A percentile compares a stretch with the other conserved stretches of the same genome.
Conservation (phyloP, 2,888 invertebrate genomes). For the Phlogophora meticulosa region DNA sequence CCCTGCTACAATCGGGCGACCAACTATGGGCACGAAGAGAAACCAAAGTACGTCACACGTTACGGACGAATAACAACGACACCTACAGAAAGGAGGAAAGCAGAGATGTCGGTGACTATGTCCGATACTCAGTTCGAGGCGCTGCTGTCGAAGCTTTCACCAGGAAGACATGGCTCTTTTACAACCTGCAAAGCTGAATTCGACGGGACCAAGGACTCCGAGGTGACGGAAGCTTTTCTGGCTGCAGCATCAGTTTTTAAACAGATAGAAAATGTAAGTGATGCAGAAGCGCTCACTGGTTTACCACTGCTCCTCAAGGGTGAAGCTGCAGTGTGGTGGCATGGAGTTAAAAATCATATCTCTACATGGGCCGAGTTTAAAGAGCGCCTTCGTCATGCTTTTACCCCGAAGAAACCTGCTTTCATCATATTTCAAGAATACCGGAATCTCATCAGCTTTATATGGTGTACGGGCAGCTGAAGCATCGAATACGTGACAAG, state of each 20-base stretch:
- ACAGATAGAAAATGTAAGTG: not conserved
- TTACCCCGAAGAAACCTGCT: slow-evolving; percentile 19
- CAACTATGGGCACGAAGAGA: not conserved
- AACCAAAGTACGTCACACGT: slow-evolving; percentile 4
- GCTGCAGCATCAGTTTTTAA: slow-evolving; percentile 12
- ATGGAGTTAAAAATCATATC: slow-evolving; percentile 7
- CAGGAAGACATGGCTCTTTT: slow-evolving; percentile 18
- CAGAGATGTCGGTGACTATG: slow-evolving; percentile 21
- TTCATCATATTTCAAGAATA: slow-evolving; percentile 1
- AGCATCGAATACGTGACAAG: not conserved
- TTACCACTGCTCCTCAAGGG: slow-evolving; percentile 18
- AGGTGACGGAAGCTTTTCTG: slow-evolving; percentile 20
- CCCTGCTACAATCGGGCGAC: not conserved
- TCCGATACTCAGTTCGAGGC: slow-evolving; percentile 18
- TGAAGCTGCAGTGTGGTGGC: slow-evolving; percentile 30
- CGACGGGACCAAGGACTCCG: slow-evolving; percentile 22
- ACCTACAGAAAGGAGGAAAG: not conserved
- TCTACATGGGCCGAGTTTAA: slow-evolving; percentile 1
- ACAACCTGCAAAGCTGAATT: slow-evolving; percentile 12
- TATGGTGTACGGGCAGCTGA: slow-evolving; percentile 22
- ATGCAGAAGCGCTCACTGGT: slow-evolving; percentile 14
- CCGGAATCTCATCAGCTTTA: slow-evolving; percentile 29
- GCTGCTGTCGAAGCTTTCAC: slow-evolving; percentile 18
- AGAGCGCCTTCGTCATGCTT: slow-evolving; percentile 17
- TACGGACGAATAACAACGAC: slow-evolving; percentile 3